These are phyloP conservation scores for Dasyprocta punctata DNA, from an alignment of 2,113 vertebrate genomes.

Conservation along the genomic window DNA sequence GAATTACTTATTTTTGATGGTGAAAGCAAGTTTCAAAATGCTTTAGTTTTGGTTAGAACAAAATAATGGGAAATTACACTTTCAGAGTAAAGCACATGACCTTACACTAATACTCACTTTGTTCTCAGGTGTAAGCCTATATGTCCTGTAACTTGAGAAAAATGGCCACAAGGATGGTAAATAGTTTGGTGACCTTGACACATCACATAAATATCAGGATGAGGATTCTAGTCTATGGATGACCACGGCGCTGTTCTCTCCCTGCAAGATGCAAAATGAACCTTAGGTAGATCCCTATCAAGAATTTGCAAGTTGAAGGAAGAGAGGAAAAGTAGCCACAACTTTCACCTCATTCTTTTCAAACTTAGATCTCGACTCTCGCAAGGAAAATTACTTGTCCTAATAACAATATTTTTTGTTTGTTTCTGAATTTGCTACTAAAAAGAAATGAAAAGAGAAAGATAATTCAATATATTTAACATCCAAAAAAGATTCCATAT, in stretches of 20 bases:
- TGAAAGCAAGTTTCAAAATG: neutral
- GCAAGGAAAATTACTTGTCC: neutral
- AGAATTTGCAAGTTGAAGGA: neutral
- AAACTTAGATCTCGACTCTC: neutral
- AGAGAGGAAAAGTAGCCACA: neutral
- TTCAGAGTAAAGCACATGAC: neutral
- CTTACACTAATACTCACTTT: neutral
- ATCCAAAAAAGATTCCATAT: neutral
- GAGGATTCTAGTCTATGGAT: neutral
- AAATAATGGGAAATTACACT: neutral
- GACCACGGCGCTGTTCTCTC: neutral
- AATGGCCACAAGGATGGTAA: neutral
- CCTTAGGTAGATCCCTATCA: neutral
- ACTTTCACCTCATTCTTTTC: neutral
- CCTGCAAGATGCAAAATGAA: neutral
- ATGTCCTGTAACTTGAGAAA: neutral
- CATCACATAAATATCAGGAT: neutral
- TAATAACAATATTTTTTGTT: neutral
- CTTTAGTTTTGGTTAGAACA: neutral
- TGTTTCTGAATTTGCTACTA: too few species aligned
- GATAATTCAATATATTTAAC: too few species aligned
- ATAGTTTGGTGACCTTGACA: neutral
- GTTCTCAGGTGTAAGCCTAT: neutral
- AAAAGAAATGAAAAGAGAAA: too few species aligned
- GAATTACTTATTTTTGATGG: neutral